phyloP scores from a whole-genome alignment of 1,140 invertebrate genomes.

The Sinella curviseta region DNA sequence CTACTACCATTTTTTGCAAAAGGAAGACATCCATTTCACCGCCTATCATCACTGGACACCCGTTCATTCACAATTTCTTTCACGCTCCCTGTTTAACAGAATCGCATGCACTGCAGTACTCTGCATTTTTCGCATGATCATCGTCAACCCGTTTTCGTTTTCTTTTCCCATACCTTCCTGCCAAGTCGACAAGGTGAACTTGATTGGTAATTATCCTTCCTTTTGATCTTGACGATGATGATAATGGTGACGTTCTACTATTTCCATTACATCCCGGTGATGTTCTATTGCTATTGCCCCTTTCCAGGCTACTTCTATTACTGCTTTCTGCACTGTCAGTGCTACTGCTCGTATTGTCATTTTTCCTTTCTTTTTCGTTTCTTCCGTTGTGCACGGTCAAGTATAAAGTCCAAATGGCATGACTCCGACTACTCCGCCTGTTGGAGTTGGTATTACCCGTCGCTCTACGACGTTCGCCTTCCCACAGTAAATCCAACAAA shows the following conservation, averaged over 20 bases:
- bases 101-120: no score
- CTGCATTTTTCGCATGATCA: no score
- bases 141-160: not conserved
- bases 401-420: constrained; percentile 63
- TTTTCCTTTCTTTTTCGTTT: not conserved
- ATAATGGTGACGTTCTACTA: no score
- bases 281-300: not conserved
- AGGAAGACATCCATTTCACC: not conserved
- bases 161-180: constrained; percentile 59
- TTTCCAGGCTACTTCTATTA: not conserved
- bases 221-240: not conserved
- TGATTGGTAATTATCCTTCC: constrained; percentile 56
- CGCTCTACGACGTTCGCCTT: constrained; percentile 58
- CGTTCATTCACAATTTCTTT: not conserved
- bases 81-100: no score
- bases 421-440: constrained; percentile 64
- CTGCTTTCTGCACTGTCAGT: not conserved
- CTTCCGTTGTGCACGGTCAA: constrained; percentile 49
- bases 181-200: constrained; percentile 68
- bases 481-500: constrained; percentile 57
- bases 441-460: constrained; percentile 61
- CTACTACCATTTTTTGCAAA: not conserved
- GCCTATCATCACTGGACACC: not conserved
- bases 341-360: not conserved
- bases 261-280: not conserved